Conservation (phyloP, 2,113 vertebrate species). For the Sterna hirundo region DNA sequence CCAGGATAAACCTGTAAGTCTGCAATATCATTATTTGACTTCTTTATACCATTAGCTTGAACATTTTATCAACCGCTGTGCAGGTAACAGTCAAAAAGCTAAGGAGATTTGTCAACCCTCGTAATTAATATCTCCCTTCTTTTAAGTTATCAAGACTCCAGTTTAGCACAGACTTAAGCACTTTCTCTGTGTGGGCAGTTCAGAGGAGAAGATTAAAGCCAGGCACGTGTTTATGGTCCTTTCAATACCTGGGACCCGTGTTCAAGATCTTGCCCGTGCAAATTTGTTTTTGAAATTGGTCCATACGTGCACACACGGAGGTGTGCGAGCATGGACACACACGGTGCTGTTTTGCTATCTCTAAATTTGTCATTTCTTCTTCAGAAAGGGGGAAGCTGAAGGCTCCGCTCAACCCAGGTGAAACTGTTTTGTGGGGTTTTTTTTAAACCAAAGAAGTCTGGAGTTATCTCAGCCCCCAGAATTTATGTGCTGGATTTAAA, state of each 20-base stretch:
- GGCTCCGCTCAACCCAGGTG: background rate
- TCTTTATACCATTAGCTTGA: constrained; percentile 49
- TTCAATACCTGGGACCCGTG: background rate
- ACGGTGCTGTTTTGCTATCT: background rate
- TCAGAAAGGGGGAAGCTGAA: background rate
- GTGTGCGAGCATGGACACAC: background rate
- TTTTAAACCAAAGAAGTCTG: background rate
- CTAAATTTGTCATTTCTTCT: background rate
- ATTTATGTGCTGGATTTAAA: constrained; percentile 44
- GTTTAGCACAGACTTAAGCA: background rate
- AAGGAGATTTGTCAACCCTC: constrained; percentile 57
- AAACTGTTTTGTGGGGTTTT: background rate
- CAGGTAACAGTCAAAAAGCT: constrained; percentile 62
- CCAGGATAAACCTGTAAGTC: constrained; percentile 60
- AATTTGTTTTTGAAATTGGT: background rate
- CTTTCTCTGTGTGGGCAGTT: background rate
- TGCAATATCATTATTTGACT: constrained; percentile 60
- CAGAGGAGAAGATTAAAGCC: background rate
- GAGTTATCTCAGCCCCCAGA: background rate
- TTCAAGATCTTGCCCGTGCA: background rate
- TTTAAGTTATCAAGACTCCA: background rate
- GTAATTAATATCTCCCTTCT: constrained; percentile 57
- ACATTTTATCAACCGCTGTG: constrained; percentile 58
- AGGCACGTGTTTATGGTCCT: background rate
- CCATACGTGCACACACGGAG: accelerated